Base-by-base conservation (phyloP, 2,113 vertebrate species). In the Azemiops feae region DNA sequence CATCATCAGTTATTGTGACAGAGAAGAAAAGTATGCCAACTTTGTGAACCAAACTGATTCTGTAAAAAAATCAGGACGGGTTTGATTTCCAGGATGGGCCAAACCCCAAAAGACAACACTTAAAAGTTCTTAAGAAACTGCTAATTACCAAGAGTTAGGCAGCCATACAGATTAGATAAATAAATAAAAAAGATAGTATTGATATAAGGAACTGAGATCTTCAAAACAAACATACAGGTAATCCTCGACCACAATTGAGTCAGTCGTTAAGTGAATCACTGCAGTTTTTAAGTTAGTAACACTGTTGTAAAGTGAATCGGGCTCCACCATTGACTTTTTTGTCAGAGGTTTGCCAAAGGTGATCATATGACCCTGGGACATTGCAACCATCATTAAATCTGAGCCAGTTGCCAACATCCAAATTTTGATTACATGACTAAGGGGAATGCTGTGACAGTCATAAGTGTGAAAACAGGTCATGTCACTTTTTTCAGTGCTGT, bases 201-300 rank as follows among this genome's bases (percentile, higher is more conserved):
- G 95, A 94, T 96, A 96, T 94, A 81, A 95, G 94, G 43, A 94
- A 55, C 86, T 97, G 94, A 96, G 94, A 92, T 5, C 91, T 88
- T 95, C 91, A 92, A 74, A 90, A 96, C 96, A 96, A 94, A 96
- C 95, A 95, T 93, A 95, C 95, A 94, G 11, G 11, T n/a, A n/a
- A 69, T 69, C 60, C 30, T 69, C 1, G 8, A 69, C 60, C 11
- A 27, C 23, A 58, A 27, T 9, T 58, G 57, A 58, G 9, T 3
- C 6, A n/a, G 30, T n/a, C n/a, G 11, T 69, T 69, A 16, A n/a
- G 60, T 69, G 27, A 12, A 64, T 30, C 10, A 64, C 3, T n/a
- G 60, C 11, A n/a, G 27, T 30, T 1, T 27, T n/a, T 64, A 14
- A 27, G n/a, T 64, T n/a, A 64, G 60, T 27, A 64, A 64, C 27